Evolutionary conservation across 2,888 invertebrate species (phyloP).

Genomic region (Alviniconcha strummeri): DNA sequence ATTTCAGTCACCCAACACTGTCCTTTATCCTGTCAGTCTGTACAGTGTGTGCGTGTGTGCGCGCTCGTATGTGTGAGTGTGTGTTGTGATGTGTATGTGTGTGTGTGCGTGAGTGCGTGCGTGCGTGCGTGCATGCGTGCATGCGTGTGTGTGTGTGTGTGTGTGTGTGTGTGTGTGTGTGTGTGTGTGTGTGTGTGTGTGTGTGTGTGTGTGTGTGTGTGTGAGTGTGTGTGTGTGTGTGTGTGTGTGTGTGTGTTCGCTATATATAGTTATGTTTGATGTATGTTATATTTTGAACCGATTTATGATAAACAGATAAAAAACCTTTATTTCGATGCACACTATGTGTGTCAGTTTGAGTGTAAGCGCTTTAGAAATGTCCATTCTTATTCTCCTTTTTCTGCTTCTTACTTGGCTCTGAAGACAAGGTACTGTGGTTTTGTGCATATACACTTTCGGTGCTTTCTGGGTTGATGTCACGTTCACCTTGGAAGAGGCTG

Average conservation of each 20-base stretch:
- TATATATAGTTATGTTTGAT: too few relatives aligned
- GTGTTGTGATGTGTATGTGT: background rate
- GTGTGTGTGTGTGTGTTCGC: too few relatives aligned
- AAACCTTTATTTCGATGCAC: too few relatives aligned
- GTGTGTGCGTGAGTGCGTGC: too few relatives aligned
- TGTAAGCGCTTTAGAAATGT: too few relatives aligned
- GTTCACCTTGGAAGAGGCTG: background rate
- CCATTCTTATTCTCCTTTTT: too few relatives aligned
- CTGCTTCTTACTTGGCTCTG: too few relatives aligned
- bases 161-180: background rate
- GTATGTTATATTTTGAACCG: too few relatives aligned
- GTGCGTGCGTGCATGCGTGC: constrained; percentile 4
- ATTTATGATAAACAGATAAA: too few relatives aligned
- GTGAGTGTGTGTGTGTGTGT: background rate
- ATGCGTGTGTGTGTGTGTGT: background rate
- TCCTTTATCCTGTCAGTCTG: background rate
- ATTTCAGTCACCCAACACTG: too few relatives aligned
- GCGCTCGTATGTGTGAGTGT: background rate
- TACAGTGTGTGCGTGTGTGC: background rate
- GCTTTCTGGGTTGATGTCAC: background rate
- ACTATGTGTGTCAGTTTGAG: too few relatives aligned
- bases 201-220: background rate
- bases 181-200: background rate
- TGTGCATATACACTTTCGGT: background rate
- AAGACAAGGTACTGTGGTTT: background rate